A percentile compares a stretch with the other conserved stretches of the same genome.
phyloP scores from a whole-genome alignment of 1,140 invertebrate genomes.

The Ips typographus region DNA sequence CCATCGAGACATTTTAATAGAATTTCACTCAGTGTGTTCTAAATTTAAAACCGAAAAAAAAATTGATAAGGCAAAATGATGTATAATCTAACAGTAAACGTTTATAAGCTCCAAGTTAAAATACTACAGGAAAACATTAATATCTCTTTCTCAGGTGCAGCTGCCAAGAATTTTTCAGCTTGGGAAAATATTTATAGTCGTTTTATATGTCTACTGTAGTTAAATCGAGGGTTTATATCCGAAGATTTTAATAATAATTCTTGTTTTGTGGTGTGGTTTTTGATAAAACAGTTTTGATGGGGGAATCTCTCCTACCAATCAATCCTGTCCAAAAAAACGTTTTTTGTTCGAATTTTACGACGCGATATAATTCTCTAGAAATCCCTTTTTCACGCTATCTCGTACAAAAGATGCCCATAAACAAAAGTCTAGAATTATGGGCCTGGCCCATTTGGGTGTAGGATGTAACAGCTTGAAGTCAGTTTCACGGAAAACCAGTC shows the following conservation, averaged over 20 bases:
- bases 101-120: slow-evolving; percentile 7
- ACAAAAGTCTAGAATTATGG: slow-evolving; percentile 30
- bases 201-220: neutral
- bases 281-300: neutral
- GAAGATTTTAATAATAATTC: neutral
- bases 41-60: neutral
- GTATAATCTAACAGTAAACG: slow-evolving; percentile 19
- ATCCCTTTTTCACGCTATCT: slow-evolving; percentile 35
- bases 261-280: neutral
- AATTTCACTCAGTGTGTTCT: no score
- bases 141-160: slow-evolving; percentile 20
- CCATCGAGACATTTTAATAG: no score
- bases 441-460: slow-evolving; percentile 17
- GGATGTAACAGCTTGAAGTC: slow-evolving; percentile 30
- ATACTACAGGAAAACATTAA: slow-evolving; percentile 26
- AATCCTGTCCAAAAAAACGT: neutral
- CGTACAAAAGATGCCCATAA: slow-evolving; percentile 26
- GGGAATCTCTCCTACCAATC: neutral
- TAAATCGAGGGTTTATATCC: slow-evolving; percentile 11
- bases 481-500: slow-evolving; percentile 27
- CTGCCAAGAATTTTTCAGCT: slow-evolving; percentile 19
- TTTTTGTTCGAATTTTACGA: slow-evolving; percentile 12
- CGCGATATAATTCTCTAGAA: slow-evolving; percentile 13
- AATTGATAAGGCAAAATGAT: slow-evolving; percentile 11
- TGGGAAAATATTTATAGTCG: slow-evolving; percentile 10